Evolutionary conservation across 2,888 invertebrate species (phyloP).

Genomic region (Actias luna): DNA sequence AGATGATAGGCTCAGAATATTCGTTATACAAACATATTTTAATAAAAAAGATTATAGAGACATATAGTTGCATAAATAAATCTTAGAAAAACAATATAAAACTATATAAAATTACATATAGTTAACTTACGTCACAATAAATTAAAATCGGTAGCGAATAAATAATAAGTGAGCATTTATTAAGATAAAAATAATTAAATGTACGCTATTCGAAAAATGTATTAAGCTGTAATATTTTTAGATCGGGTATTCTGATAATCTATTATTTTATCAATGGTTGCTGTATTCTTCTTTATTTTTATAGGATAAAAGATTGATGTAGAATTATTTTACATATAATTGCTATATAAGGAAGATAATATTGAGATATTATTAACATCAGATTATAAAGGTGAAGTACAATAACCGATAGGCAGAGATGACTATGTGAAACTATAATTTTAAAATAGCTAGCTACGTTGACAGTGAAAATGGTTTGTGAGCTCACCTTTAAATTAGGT

Average conservation of each 20-base stretch:
- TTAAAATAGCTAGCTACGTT: constrained; percentile 16
- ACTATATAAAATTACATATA: neutral
- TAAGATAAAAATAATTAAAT: neutral
- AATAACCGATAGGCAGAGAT: neutral
- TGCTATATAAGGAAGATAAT: neutral
- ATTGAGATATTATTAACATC: neutral
- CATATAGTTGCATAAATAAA: neutral
- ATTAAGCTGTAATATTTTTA: neutral
- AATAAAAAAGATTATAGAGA: neutral
- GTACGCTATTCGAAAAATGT: neutral
- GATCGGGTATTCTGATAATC: neutral
- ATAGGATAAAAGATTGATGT: neutral
- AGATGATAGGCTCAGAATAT: neutral
- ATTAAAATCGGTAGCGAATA: neutral
- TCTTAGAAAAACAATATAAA: neutral
- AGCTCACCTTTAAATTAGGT: constrained; percentile 54
- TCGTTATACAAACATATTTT: neutral
- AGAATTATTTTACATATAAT: neutral
- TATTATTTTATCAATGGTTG: no score
- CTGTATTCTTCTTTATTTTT: neutral
- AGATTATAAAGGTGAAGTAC: neutral
- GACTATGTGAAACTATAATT: constrained; percentile 3
- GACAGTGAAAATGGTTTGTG: constrained; percentile 24
- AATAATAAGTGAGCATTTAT: neutral
- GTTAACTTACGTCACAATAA: neutral